Evolutionary conservation across 2,113 vertebrate genomes (phyloP).

Genomic region (Semnornis frantzii): DNA sequence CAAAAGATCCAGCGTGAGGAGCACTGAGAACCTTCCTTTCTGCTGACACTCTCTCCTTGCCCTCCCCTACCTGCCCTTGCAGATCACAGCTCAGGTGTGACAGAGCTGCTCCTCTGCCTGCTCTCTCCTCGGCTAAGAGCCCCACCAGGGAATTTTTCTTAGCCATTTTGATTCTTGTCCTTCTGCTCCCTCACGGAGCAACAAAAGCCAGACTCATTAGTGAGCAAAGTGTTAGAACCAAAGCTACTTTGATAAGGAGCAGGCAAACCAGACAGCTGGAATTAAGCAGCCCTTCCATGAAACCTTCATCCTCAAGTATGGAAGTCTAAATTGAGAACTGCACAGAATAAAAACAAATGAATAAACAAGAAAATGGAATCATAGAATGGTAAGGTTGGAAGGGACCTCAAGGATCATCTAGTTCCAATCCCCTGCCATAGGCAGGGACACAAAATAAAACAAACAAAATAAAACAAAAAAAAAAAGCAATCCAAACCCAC

Average conservation of each 20-base stretch:
- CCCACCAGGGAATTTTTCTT: not conserved
- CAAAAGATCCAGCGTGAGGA: not conserved
- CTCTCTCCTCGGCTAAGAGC: not conserved
- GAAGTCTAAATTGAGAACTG: not conserved
- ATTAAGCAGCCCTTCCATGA: not conserved
- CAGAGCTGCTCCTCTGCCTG: not conserved
- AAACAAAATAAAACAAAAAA: too few relatives aligned
- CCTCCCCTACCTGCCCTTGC: not conserved
- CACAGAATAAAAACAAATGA: too few relatives aligned
- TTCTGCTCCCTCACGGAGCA: not conserved
- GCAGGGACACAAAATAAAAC: too few relatives aligned
- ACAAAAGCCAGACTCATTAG: not conserved
- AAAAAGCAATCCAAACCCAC: not conserved
- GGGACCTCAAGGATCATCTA: too few relatives aligned
- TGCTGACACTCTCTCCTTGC: not conserved
- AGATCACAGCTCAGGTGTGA: not conserved
- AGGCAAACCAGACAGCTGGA: not conserved
- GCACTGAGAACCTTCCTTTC: rapidly evolving
- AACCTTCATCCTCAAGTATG: not conserved
- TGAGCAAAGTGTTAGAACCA: not conserved
- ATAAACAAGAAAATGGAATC: too few relatives aligned
- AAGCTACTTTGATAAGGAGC: too few relatives aligned
- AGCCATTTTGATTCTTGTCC: not conserved
- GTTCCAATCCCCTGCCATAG: too few relatives aligned
- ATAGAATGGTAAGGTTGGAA: too few relatives aligned